Base-by-base conservation (phyloP, 2,888 invertebrate species). In the Lasioglossum figueresi region DNA sequence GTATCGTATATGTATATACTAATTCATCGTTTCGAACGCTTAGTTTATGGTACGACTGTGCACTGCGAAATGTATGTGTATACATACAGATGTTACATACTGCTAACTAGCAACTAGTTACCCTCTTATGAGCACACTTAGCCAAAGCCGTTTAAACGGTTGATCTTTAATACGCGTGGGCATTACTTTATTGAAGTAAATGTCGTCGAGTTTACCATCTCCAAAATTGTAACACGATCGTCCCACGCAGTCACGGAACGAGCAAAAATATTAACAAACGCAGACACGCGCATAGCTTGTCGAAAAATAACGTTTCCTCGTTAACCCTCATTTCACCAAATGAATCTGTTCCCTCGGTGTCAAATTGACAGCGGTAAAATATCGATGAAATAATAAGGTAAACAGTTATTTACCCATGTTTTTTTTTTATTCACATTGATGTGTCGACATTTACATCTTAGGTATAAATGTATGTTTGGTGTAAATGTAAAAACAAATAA, bases 141-240 rank as follows among this genome's bases (percentile, higher is more conserved):
- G 63, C 43, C 12, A 6, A 23, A 59, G 37, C 34, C 37, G 23
- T 68, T 59, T 59, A n/a, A 77, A 59, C 31, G 23, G 68, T 83
- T 77, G 56, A 82, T 66, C 56, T 72, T 66, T 72, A 72, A 73
- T 56, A 66, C 72, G 48, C 66, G 76, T 76, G 43, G 76, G 68
- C 37, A 68, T 68, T 68, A 56, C 73, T 48, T 72, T 48, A 14
- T n/a, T 6, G 8, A 14, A 34, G 56, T 83, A 82, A 82, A 82
- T 77, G 66, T 82, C 56, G 56, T 6, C 31, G 79, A 27, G 70
- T 43, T 68, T 27, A 8, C 43, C 6, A 16, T 19, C 68, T 43
- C 27, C 43, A n/a, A n/a, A 56, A 76, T 76, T 68, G 16, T 59
- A 59, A 80, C 71, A 34, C 37, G n/a, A 45, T 10, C 8, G n/a